Percentiles rank a stretch among this genome's conserved stretches.
phyloP scores from a whole-genome alignment of 2,113 vertebrate genomes.

The Parus major region DNA sequence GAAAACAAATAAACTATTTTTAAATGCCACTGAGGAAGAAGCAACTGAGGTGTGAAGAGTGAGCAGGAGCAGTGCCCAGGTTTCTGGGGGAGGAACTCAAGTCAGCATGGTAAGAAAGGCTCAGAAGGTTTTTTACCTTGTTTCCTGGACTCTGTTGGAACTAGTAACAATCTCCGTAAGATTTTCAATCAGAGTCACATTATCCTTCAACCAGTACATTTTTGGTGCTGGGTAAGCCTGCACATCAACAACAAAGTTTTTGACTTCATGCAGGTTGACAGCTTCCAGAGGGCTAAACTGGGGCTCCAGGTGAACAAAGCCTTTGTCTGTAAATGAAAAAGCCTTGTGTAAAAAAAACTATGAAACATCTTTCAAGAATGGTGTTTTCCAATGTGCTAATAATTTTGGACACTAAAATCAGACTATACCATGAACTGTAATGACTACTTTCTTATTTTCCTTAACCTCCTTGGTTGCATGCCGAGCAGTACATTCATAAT shows the following conservation, averaged over 20 bases:
- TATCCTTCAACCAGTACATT: constrained; percentile 92
- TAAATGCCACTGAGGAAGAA: background rate
- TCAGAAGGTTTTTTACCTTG: constrained; percentile 77
- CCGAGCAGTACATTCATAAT: constrained; percentile 89
- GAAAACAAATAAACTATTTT: background rate
- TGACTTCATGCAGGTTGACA: constrained; percentile 89
- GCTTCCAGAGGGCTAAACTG: constrained; percentile 80
- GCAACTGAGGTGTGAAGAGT: background rate
- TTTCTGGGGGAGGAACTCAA: background rate
- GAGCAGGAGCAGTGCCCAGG: background rate
- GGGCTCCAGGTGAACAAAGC: constrained; percentile 83
- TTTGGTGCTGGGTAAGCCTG: constrained; percentile 83
- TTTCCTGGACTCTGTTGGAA: constrained; percentile 80
- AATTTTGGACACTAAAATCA: constrained; percentile 19
- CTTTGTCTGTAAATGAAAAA: constrained; percentile 79
- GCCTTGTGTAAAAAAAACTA: background rate
- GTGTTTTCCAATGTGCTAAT: background rate
- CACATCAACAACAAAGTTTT: constrained; percentile 84
- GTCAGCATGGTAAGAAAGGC: background rate
- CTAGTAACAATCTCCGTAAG: constrained; percentile 89
- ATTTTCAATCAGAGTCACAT: constrained; percentile 83
- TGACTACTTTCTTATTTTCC: constrained; percentile 83
- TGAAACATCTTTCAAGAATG: background rate
- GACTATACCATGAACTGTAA: constrained; percentile 87
- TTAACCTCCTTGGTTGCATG: constrained; percentile 84